Evolutionary conservation across 2,113 vertebrate species (phyloP).

Genomic region (Pomatorhinus ruficollis): DNA sequence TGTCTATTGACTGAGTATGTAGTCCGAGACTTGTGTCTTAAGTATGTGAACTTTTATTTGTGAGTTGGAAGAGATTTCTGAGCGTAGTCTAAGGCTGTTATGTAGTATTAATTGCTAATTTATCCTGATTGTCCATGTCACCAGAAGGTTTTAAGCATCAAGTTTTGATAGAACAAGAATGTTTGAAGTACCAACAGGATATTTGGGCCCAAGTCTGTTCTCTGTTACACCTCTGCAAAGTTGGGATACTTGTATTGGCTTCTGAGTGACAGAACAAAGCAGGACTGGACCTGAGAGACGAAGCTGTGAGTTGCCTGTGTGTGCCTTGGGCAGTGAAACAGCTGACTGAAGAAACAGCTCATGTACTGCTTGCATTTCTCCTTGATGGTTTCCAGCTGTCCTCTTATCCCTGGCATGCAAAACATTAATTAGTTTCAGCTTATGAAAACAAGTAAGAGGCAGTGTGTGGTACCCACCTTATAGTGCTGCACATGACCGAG

Average conservation of each 20-base stretch:
- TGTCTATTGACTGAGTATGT: neutral
- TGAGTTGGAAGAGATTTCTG: neutral
- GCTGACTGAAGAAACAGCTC: conserved; percentile 36
- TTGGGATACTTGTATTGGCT: neutral
- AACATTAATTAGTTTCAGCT: conserved; percentile 21
- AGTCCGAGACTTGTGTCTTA: neutral
- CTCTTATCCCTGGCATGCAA: neutral
- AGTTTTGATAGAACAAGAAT: conserved; percentile 4
- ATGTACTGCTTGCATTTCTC: conserved; percentile 7
- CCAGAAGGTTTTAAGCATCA: neutral
- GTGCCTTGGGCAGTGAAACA: neutral
- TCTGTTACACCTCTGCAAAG: neutral
- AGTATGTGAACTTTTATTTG: neutral
- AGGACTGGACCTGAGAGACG: neutral
- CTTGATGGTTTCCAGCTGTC: conserved; percentile 49
- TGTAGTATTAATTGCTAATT: conserved; percentile 11
- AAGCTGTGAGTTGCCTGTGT: neutral
- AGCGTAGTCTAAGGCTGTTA: neutral
- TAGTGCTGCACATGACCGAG: neutral
- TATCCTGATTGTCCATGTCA: neutral
- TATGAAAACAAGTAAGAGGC: conserved; percentile 15
- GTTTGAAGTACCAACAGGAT: neutral
- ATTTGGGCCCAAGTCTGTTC: neutral
- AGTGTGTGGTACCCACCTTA: neutral
- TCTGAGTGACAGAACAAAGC: neutral